phyloP scores from a whole-genome alignment of 2,113 vertebrate species.

The Zootoca vivipara region DNA sequence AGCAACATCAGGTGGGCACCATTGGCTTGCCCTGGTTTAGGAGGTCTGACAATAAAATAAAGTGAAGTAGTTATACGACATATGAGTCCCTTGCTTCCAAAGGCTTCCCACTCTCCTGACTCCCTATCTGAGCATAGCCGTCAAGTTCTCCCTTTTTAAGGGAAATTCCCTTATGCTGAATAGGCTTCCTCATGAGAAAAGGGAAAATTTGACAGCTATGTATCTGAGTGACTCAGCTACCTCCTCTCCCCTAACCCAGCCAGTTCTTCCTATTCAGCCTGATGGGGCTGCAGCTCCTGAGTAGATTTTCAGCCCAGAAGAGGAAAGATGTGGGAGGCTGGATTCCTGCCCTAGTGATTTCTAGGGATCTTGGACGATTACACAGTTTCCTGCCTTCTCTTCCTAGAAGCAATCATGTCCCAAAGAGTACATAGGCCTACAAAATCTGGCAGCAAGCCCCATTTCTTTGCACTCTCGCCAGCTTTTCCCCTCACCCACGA shows the following conservation, averaged over 20 bases:
- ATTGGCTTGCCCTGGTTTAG: too few species aligned
- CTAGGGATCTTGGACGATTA: background rate
- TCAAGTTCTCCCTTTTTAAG: too few species aligned
- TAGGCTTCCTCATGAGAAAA: too few species aligned
- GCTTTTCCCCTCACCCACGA: background rate
- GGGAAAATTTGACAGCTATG: too few species aligned
- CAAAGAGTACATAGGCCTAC: background rate
- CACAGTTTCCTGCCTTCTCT: background rate
- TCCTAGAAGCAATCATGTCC: background rate
- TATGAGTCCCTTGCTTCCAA: too few species aligned
- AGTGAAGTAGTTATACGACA: too few species aligned
- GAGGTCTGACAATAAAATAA: too few species aligned
- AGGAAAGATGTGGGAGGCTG: background rate
- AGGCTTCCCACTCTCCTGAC: background rate
- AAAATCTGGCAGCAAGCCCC: background rate
- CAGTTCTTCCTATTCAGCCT: background rate
- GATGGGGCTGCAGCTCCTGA: background rate
- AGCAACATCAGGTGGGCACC: too few species aligned
- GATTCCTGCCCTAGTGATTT: background rate
- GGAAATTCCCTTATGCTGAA: too few species aligned
- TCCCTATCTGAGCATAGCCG: background rate
- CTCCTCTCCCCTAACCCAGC: background rate
- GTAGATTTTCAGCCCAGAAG: background rate
- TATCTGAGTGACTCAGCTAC: background rate
- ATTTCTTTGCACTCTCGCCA: background rate